Conservation (phyloP, 2,888 invertebrate species). For the Eupithecia vulgata region DNA sequence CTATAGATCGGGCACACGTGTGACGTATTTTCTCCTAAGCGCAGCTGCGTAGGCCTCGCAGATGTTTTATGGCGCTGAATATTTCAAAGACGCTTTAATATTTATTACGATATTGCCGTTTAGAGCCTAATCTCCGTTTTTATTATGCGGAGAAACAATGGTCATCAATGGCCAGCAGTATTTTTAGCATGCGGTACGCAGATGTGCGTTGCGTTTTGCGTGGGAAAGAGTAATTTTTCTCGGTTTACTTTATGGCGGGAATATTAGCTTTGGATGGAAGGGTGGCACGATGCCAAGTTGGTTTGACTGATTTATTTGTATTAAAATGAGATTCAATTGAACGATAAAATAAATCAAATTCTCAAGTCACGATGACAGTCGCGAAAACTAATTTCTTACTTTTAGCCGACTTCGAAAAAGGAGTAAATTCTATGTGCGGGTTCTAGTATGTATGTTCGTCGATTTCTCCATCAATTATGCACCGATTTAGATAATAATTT, state of each 20-base stretch:
- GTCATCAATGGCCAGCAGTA: slow-evolving; percentile 71
- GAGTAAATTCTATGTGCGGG: no score
- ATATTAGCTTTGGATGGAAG: slow-evolving; percentile 26
- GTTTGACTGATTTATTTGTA: slow-evolving; percentile 21
- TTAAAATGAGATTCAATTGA: slow-evolving; percentile 9
- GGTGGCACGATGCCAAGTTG: slow-evolving; percentile 27
- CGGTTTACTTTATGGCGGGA: slow-evolving; percentile 46
- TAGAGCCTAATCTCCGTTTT: slow-evolving; percentile 81
- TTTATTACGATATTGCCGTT: slow-evolving; percentile 82
- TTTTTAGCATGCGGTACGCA: slow-evolving; percentile 78
- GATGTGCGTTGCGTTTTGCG: slow-evolving; percentile 62
- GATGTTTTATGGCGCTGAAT: slow-evolving; percentile 82
- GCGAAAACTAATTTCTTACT: neutral
- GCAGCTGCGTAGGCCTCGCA: slow-evolving; percentile 80
- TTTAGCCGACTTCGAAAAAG: neutral
- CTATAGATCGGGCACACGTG: slow-evolving; percentile 75
- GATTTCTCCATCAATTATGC: no score
- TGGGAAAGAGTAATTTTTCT: slow-evolving; percentile 68
- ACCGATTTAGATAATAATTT: no score
- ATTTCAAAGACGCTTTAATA: slow-evolving; percentile 81
- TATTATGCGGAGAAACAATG: slow-evolving; percentile 81
- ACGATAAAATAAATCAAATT: slow-evolving; percentile 13
- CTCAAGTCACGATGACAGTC: neutral
- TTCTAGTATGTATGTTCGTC: no score
- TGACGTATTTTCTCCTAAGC: slow-evolving; percentile 79